Conservation (phyloP, 2,797 vertebrate species). For the Pipistrellus nathusii region DNA sequence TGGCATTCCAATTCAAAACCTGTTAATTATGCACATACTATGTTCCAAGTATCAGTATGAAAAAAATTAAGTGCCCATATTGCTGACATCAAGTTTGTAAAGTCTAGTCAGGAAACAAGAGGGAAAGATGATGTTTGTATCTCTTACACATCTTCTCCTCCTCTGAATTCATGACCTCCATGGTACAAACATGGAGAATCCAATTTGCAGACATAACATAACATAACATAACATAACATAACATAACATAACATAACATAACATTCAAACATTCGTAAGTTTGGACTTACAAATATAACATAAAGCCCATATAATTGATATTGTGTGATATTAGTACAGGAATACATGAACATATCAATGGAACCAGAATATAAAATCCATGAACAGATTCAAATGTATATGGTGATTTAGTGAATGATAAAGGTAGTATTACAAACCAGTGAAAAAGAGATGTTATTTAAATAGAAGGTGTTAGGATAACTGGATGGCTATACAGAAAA, state of each 20-base stretch:
- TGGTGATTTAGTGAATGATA: not conserved
- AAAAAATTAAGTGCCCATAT: not conserved
- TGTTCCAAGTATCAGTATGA: not conserved
- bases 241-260: too few relatives aligned
- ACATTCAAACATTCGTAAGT: not conserved
- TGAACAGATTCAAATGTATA: not conserved
- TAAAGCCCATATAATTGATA: not conserved
- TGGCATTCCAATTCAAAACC: not conserved
- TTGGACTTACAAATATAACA: not conserved
- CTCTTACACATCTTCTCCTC: not conserved
- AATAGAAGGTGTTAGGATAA: slow-evolving; percentile 27
- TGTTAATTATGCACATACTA: not conserved
- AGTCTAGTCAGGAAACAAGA: not conserved
- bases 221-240: too few relatives aligned
- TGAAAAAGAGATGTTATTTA: not conserved
- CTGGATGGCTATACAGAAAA: not conserved
- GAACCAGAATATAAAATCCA: slow-evolving; percentile 33
- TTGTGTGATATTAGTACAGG: not conserved
- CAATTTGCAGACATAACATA: not conserved
- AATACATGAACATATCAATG: not conserved
- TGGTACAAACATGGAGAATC: not conserved
- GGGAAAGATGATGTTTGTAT: not conserved
- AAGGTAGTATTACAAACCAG: not conserved
- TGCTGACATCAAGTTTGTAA: not conserved
- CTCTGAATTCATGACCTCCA: not conserved